phyloP scores from a whole-genome alignment of 92 coral and sea anemone species.

The Heteractis magnifica region DNA sequence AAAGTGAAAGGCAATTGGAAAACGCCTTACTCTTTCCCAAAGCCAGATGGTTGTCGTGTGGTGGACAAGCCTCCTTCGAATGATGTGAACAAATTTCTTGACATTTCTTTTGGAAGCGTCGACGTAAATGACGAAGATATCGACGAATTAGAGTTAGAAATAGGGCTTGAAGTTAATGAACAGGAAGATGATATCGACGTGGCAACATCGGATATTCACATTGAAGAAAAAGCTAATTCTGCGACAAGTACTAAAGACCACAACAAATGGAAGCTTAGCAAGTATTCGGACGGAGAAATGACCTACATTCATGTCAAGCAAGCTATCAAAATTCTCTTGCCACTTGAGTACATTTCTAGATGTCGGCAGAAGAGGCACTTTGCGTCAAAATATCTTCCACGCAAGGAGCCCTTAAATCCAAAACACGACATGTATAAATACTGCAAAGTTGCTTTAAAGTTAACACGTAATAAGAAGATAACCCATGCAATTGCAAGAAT shows the following conservation, averaged over 20 bases:
- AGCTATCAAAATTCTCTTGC: conserved; percentile 41
- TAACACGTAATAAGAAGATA: conserved; percentile 6
- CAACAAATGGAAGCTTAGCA: no score
- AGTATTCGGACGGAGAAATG: no score
- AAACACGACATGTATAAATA: conserved; percentile 45
- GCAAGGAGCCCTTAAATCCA: conserved; percentile 49
- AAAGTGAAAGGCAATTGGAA: conserved; percentile 34
- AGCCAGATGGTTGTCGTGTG: conserved; percentile 32
- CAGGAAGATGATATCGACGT: no score
- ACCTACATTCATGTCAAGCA: conserved; percentile 30
- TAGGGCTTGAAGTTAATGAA: neutral
- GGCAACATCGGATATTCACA: no score
- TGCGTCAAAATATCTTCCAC: conserved; percentile 46
- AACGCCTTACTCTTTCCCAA: conserved; percentile 29
- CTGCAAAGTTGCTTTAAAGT: conserved; percentile 48
- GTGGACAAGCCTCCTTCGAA: conserved; percentile 22
- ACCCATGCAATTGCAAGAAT: conserved; percentile 15
- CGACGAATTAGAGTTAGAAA: conserved; percentile 8
- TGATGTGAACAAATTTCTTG: conserved; percentile 29
- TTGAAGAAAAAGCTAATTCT: no score
- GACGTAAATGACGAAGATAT: neutral
- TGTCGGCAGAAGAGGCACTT: conserved; percentile 59
- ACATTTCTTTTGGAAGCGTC: neutral
- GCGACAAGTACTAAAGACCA: no score
- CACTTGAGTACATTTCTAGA: conserved; percentile 48